Evolutionary conservation across 2,113 vertebrate genomes (phyloP).

Genomic region (Labeo rohita): DNA sequence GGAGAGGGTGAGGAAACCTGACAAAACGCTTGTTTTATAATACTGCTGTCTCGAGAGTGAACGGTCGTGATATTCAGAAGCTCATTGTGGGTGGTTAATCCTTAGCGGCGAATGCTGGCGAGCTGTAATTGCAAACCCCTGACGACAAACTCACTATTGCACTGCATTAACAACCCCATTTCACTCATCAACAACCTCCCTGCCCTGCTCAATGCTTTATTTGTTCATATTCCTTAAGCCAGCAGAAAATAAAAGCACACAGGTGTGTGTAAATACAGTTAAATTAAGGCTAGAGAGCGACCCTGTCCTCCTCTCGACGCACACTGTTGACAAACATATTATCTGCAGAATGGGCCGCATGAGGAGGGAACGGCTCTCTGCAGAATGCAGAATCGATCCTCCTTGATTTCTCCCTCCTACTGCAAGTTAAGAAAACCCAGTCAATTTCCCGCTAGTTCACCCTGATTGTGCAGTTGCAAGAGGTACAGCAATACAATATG

Average conservation of each 20-base stretch:
- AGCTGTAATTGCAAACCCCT: conserved; percentile 64
- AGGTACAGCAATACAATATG: background rate
- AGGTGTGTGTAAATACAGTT: conserved; percentile 62
- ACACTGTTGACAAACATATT: conserved; percentile 72
- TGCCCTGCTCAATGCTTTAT: conserved; percentile 66
- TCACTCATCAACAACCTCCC: conserved; percentile 62
- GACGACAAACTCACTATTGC: conserved; percentile 69
- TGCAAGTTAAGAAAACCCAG: conserved; percentile 35
- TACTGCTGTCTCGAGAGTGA: conserved; percentile 55
- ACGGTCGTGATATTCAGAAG: conserved; percentile 58
- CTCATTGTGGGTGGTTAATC: conserved; percentile 73
- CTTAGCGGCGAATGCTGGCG: conserved; percentile 57
- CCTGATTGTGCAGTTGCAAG: background rate
- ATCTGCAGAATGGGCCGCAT: conserved; percentile 67
- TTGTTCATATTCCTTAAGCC: conserved; percentile 71
- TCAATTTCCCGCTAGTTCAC: conserved; percentile 27
- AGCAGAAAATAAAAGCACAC: conserved; percentile 60
- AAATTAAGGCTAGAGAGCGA: conserved; percentile 55
- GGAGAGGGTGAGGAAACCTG: conserved; percentile 32
- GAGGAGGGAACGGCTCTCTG: conserved; percentile 69
- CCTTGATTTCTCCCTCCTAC: conserved; percentile 50
- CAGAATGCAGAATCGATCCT: conserved; percentile 76
- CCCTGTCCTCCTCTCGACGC: conserved; percentile 63
- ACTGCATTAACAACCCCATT: conserved; percentile 64
- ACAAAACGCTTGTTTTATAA: conserved; percentile 26